Percentiles rank a stretch among this genome's conserved stretches.
These are phyloP conservation scores for Buphagus erythrorhynchus DNA, from an alignment of 2,797 vertebrate species.

Conservation along the genomic window DNA sequence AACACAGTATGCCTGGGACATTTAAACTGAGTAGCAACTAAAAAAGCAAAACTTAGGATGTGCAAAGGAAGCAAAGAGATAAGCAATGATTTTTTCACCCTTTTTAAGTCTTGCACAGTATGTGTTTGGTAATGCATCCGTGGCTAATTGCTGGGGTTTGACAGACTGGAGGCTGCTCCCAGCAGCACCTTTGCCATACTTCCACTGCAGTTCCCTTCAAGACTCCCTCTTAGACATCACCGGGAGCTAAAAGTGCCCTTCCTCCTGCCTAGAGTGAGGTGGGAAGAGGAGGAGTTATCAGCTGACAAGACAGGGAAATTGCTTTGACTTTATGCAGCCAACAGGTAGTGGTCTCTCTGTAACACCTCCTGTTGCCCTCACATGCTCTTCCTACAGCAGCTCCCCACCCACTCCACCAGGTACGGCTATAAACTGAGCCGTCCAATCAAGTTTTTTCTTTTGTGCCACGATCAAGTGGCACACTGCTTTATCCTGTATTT, in stretches of 20 bases:
- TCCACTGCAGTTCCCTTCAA: neutral
- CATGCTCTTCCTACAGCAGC: neutral
- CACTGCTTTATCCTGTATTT: neutral
- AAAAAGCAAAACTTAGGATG: neutral
- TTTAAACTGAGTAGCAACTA: neutral
- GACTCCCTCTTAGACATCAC: neutral
- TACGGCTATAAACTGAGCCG: neutral
- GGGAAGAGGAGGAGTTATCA: neutral
- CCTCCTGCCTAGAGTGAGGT: neutral
- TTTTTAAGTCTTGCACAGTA: neutral
- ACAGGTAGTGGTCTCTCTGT: neutral
- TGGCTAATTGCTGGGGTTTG: neutral
- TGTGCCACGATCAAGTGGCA: neutral
- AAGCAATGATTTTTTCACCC: neutral
- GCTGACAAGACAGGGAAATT: neutral
- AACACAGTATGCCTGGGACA: neutral
- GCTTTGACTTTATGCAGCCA: neutral
- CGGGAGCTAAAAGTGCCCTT: neutral
- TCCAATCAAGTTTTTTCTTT: neutral
- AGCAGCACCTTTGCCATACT: neutral
- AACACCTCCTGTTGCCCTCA: neutral
- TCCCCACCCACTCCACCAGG: neutral
- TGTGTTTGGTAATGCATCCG: neutral
- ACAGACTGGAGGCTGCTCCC: neutral
- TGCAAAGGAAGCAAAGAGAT: neutral